These are phyloP conservation scores for Wasmannia auropunctata DNA, from an alignment of 1,140 invertebrate species.

Conservation along the genomic window DNA sequence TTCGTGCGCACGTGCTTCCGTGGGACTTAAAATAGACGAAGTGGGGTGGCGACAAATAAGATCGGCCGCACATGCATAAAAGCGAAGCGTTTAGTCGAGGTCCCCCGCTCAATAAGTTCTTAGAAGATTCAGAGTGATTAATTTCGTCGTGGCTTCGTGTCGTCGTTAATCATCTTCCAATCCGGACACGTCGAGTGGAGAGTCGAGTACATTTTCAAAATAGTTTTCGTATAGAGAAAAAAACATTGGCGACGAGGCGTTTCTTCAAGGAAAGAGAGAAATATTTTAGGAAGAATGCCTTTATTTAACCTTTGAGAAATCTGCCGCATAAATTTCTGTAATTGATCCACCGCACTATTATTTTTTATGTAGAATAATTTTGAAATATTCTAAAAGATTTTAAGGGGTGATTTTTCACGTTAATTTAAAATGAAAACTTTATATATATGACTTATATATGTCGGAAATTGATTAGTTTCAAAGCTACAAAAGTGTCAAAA, in stretches of 20 bases:
- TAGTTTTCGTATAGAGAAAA: background rate
- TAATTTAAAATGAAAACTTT: too few species aligned
- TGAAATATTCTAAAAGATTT: too few species aligned
- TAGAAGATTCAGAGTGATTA: conserved; percentile 26
- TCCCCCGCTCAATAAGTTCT: conserved; percentile 20
- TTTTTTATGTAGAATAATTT: too few species aligned
- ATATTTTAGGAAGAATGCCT: background rate
- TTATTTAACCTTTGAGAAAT: too few species aligned
- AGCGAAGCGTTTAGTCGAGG: conserved; percentile 12
- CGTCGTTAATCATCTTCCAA: conserved; percentile 38
- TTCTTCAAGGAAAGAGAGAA: background rate
- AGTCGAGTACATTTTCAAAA: background rate
- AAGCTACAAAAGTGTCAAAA: too few species aligned
- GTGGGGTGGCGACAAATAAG: conserved; percentile 26
- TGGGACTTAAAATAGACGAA: conserved; percentile 42
- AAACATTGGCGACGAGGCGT: background rate
- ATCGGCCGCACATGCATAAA: background rate
- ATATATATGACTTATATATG: too few species aligned
- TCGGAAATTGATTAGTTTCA: too few species aligned
- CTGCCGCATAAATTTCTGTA: too few species aligned
- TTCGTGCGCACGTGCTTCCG: conserved; percentile 40
- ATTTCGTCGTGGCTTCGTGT: conserved; percentile 2
- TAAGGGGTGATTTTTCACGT: too few species aligned
- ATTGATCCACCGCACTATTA: too few species aligned
- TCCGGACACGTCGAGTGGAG: background rate